Conservation (phyloP, 2,888 invertebrate genomes). For the Galeopsomyia nigrocyanea region DNA sequence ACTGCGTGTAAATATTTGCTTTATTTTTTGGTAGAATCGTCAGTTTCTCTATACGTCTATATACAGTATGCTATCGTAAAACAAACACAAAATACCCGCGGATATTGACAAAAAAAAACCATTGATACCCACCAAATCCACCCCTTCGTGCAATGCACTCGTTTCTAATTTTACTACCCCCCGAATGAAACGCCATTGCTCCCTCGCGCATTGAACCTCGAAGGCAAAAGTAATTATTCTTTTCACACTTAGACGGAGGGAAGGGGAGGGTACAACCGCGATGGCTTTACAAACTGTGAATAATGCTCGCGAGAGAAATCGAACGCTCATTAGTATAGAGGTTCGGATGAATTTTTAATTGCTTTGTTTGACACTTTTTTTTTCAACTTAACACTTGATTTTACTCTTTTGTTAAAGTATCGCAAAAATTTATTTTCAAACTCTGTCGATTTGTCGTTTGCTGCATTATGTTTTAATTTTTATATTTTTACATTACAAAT, state of each 20-base stretch:
- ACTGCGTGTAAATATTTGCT: too few species aligned
- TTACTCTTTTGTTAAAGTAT: too few species aligned
- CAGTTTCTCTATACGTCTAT: too few species aligned
- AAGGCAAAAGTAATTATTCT: constrained; percentile 12
- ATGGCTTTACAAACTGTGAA: background rate
- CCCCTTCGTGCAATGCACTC: background rate
- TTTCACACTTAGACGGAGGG: too few species aligned
- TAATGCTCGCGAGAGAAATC: constrained; percentile 14
- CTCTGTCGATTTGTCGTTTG: too few species aligned
- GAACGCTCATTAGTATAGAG: constrained; percentile 28
- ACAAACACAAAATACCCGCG: background rate
- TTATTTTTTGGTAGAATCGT: too few species aligned
- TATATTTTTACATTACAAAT: too few species aligned
- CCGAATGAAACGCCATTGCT: background rate
- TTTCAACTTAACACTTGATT: too few species aligned
- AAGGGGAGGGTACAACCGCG: background rate
- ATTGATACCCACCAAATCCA: constrained; percentile 3
- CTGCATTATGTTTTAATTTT: too few species aligned
- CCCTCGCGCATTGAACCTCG: background rate
- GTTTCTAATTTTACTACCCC: constrained; percentile 7
- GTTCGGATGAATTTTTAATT: constrained; percentile 32
- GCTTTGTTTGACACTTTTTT: background rate
- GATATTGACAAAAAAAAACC: constrained; percentile 27
- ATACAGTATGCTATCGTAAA: background rate
- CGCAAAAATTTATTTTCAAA: too few species aligned